These are phyloP conservation scores for Bombus waltoni DNA, from an alignment of 1,140 invertebrate species.

Conservation along the genomic window DNA sequence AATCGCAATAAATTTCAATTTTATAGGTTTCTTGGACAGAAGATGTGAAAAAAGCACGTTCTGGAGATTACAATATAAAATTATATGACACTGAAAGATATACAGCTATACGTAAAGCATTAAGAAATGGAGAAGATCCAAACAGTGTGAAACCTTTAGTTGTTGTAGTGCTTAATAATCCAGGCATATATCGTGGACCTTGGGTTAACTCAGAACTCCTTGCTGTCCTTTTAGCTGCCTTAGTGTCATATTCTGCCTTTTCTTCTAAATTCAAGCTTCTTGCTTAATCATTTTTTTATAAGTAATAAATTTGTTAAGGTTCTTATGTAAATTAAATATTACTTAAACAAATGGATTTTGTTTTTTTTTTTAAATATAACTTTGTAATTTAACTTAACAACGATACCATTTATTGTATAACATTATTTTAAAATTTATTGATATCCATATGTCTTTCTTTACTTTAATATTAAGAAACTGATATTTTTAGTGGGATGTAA, in stretches of 20 bases:
- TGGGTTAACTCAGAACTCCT: constrained; percentile 96
- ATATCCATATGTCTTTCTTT: constrained; percentile 9
- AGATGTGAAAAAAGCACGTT: constrained; percentile 90
- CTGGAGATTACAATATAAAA: constrained; percentile 91
- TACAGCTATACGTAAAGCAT: constrained; percentile 90
- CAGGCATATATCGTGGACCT: constrained; percentile 94
- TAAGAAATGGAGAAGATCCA: constrained; percentile 87
- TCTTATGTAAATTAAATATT: constrained; percentile 33
- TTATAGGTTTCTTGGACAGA: constrained; percentile 95
- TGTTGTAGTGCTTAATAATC: constrained; percentile 90
- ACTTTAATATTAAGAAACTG: neutral
- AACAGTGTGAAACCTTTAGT: constrained; percentile 88
- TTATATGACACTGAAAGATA: constrained; percentile 96
- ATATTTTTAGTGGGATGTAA: neutral
- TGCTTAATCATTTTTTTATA: constrained; percentile 69
- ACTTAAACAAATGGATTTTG: constrained; percentile 3
- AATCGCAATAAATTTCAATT: neutral
- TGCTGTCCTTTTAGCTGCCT: constrained; percentile 89
- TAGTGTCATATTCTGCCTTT: constrained; percentile 94
- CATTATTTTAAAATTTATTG: constrained; percentile 29
- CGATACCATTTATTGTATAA: constrained; percentile 49
- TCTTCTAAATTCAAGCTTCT: constrained; percentile 91
- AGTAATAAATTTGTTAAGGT: constrained; percentile 4
- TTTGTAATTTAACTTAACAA: constrained; percentile 1
- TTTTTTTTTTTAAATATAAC: constrained; percentile 6